Conservation (phyloP, 2,113 vertebrate genomes). For the Alces alces region DNA sequence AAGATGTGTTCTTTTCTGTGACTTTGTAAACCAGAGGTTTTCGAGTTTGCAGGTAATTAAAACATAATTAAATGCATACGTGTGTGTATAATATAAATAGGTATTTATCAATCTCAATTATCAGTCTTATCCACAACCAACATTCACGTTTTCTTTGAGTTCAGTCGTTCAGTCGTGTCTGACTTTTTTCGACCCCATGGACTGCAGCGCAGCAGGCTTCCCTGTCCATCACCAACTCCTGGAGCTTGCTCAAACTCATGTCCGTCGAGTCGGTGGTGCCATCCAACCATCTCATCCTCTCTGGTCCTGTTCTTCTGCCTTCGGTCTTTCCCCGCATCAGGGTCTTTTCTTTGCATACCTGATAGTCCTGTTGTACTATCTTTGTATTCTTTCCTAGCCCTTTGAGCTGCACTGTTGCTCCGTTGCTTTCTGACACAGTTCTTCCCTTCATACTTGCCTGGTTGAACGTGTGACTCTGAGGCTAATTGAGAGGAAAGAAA, state of each 20-base stretch:
- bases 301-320: background rate
- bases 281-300: background rate
- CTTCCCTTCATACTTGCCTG: background rate
- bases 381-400: background rate
- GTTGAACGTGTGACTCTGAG: background rate
- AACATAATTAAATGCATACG: background rate
- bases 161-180: background rate
- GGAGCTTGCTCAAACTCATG: background rate
- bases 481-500: background rate
- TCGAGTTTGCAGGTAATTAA: background rate
- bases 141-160: background rate
- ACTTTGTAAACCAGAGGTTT: background rate
- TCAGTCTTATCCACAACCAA: background rate
- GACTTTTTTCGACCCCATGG: background rate
- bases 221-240: background rate
- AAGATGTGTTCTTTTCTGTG: background rate
- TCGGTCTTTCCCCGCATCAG: fast-evolving
- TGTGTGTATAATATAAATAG: background rate
- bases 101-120: background rate
- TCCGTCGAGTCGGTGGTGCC: background rate
- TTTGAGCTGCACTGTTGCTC: background rate
- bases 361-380: background rate
- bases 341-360: background rate
- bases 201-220: background rate
- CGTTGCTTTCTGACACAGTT: background rate